Evolutionary conservation across 2,888 invertebrate species (phyloP).

Genomic region (Malacosoma neustria): DNA sequence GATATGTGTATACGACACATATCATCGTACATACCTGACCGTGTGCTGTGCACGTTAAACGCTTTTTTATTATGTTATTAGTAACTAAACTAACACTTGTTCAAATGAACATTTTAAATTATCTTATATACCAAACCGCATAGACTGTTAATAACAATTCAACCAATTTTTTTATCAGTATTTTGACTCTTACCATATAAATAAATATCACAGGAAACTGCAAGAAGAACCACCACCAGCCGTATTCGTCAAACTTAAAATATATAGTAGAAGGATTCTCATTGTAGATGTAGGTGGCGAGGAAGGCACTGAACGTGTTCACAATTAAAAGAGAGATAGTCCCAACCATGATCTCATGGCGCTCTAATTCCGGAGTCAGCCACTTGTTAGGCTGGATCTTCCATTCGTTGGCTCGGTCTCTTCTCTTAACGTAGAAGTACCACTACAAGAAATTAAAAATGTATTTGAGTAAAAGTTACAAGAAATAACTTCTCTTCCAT

Average conservation of each 20-base stretch:
- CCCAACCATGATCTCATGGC: slow-evolving; percentile 80
- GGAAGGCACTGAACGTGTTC: slow-evolving; percentile 71
- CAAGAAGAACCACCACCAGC: slow-evolving; percentile 78
- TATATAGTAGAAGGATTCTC: slow-evolving; percentile 80
- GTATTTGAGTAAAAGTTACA: too few relatives aligned
- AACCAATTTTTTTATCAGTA: too few relatives aligned
- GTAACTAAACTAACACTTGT: too few relatives aligned
- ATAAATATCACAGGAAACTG: slow-evolving; percentile 79
- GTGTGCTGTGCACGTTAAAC: too few relatives aligned
- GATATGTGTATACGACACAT: too few relatives aligned
- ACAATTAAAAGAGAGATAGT: slow-evolving; percentile 71
- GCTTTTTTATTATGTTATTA: too few relatives aligned
- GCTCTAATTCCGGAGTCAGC: slow-evolving; percentile 78
- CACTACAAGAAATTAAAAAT: slow-evolving; percentile 61
- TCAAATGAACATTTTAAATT: too few relatives aligned
- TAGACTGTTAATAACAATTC: too few relatives aligned
- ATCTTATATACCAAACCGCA: too few relatives aligned
- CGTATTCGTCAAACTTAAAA: slow-evolving; percentile 76
- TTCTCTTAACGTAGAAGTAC: slow-evolving; percentile 80
- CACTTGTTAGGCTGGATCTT: slow-evolving; percentile 83
- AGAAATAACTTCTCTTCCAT: too few relatives aligned
- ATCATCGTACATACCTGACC: too few relatives aligned
- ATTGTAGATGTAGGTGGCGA: slow-evolving; percentile 80
- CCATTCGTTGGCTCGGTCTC: slow-evolving; percentile 79
- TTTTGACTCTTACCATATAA: slow-evolving; percentile 70